These are phyloP conservation scores for Alectoris magna DNA, from an alignment of 2,797 vertebrate species.

Conservation along the genomic window DNA sequence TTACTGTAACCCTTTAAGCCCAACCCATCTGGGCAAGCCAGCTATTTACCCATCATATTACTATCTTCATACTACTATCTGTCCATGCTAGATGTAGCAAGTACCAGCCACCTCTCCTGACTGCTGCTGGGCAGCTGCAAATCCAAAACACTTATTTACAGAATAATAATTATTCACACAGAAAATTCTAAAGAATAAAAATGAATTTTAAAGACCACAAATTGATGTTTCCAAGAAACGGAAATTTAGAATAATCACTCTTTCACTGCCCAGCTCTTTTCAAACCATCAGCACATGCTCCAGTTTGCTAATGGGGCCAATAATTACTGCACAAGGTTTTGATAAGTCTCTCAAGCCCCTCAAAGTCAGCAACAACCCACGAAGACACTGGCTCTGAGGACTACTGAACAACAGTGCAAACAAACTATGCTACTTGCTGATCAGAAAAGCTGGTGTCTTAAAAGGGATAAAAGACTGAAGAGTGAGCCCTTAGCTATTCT, in stretches of 20 bases:
- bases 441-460: background rate
- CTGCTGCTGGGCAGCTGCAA: background rate
- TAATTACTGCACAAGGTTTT: background rate
- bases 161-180: background rate
- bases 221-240: background rate
- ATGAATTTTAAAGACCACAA: background rate
- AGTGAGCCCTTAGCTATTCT: background rate
- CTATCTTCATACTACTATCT: background rate
- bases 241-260: background rate
- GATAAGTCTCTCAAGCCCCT: background rate
- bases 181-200: background rate
- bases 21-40: background rate
- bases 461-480: background rate
- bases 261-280: background rate
- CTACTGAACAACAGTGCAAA: background rate
- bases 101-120: background rate
- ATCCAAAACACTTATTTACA: background rate
- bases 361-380: background rate
- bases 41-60: background rate
- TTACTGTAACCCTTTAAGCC: background rate
- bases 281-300: background rate
- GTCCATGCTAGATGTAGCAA: background rate
- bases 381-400: background rate
- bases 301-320: background rate
- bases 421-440: rapidly evolving